Evolutionary conservation across 2,888 invertebrate genomes (phyloP).

Genomic region (Himalopsyche japonica): DNA sequence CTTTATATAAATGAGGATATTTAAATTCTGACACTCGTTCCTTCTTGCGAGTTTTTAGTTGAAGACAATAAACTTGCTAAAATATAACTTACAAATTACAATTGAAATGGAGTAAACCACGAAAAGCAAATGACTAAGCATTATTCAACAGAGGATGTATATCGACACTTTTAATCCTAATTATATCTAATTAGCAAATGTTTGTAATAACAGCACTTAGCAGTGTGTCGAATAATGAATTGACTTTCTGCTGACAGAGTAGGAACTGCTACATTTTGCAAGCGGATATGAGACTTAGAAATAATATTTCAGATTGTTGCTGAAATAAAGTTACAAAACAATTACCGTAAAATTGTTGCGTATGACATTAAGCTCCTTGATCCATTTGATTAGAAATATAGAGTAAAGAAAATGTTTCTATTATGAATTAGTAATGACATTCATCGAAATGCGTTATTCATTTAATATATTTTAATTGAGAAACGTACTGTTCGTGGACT

Average conservation of each 20-base stretch:
- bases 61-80: too few relatives aligned
- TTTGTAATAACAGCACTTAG: background rate
- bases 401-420: background rate
- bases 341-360: background rate
- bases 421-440: background rate
- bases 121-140: too few relatives aligned
- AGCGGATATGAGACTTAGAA: background rate
- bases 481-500: too few relatives aligned
- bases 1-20: too few relatives aligned
- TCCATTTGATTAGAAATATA: background rate
- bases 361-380: background rate
- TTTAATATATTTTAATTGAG: too few relatives aligned
- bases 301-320: background rate
- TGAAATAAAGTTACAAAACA: background rate
- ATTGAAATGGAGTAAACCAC: too few relatives aligned
- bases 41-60: too few relatives aligned
- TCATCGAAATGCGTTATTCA: background rate
- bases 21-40: too few relatives aligned
- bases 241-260: background rate
- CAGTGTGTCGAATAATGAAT: background rate
- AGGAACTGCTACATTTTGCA: background rate
- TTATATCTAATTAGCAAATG: too few relatives aligned
- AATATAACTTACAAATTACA: too few relatives aligned
- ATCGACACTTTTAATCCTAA: too few relatives aligned
- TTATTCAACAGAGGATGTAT: too few relatives aligned